These are phyloP conservation scores for Lepidiolamprologus cunningtoni DNA, from an alignment of 2,113 vertebrate genomes.

Conservation along the genomic window DNA sequence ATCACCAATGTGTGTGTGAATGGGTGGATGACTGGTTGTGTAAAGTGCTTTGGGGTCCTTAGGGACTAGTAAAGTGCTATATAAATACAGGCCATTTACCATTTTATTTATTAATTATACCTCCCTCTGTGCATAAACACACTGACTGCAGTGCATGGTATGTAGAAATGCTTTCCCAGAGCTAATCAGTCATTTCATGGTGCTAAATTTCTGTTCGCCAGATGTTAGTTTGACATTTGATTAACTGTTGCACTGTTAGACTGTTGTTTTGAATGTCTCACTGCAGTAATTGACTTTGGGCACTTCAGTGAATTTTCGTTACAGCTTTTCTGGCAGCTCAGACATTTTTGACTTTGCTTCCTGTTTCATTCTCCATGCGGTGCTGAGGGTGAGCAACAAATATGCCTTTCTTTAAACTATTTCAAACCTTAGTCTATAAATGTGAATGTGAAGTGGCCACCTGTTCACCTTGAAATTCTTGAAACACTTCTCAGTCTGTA, in stretches of 20 bases:
- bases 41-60: background rate
- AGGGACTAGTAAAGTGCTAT: background rate
- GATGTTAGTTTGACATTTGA: background rate
- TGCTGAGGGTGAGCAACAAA: background rate
- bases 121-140: background rate
- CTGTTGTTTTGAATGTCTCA: background rate
- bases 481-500: background rate
- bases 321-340: background rate
- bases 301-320: background rate
- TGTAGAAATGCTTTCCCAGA: background rate
- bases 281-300: background rate
- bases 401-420: background rate
- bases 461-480: slow-evolving; percentile 7
- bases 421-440: background rate
- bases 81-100: background rate
- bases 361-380: background rate
- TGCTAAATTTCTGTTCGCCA: background rate
- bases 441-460: background rate
- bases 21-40: background rate
- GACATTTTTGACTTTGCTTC: background rate
- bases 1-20: background rate
- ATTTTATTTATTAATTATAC: background rate
- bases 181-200: background rate
- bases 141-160: background rate
- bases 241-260: background rate